Evolutionary conservation across 2,797 vertebrate genomes (phyloP).

Genomic region (Mastacembelus armatus): DNA sequence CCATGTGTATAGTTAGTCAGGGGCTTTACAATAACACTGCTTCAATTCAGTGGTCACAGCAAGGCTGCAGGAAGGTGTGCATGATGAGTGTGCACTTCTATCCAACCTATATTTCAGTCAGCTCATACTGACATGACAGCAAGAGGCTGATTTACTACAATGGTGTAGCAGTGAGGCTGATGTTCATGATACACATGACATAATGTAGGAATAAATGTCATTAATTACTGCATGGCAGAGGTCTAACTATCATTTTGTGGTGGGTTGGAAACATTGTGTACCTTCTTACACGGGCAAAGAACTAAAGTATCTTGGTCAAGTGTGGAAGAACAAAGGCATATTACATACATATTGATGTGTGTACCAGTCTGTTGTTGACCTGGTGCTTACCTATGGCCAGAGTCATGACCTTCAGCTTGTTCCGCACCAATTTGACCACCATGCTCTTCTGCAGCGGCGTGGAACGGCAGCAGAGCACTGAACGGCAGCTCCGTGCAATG

Average conservation of each 20-base stretch:
- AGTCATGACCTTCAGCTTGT: conserved; percentile 98
- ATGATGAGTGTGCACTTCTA: conserved; percentile 10
- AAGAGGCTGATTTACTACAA: not conserved
- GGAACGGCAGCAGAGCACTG: conserved; percentile 95
- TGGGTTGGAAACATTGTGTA: too few species aligned
- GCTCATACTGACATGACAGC: conserved; percentile 6
- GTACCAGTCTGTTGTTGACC: not conserved
- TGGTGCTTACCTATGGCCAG: conserved; percentile 91
- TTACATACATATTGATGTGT: not conserved
- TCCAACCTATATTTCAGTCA: conserved; percentile 17
- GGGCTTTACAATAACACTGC: conserved; percentile 15
- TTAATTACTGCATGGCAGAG: not conserved
- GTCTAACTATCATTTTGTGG: not conserved
- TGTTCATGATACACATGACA: not conserved
- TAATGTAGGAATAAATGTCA: not conserved
- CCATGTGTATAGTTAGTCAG: conserved; percentile 18
- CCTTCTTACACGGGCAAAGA: not conserved
- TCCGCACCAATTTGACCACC: conserved; percentile 96
- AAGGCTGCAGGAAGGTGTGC: not conserved
- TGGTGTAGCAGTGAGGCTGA: not conserved
- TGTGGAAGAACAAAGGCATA: not conserved
- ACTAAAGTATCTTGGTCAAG: not conserved
- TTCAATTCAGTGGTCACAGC: conserved; percentile 14
- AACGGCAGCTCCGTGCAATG: conserved; percentile 90
- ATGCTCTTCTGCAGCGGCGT: conserved; percentile 98